Evolutionary conservation across 37 sponge, comb jelly and placozoan genomes (phyloP).

Genomic region (Geodia barretti): DNA sequence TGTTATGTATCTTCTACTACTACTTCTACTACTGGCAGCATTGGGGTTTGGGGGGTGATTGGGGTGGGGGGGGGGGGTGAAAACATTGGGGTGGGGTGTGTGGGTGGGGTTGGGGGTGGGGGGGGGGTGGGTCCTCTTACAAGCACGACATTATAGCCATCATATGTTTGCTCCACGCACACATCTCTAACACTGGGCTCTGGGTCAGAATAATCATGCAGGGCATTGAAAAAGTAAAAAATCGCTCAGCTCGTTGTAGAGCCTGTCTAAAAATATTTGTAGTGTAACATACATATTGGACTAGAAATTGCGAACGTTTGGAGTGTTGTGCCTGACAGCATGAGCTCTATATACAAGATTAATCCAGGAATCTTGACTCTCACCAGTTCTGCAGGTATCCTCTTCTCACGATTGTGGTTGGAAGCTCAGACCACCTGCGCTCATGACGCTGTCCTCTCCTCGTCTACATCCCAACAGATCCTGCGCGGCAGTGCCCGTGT

Average conservation of each 20-base stretch:
- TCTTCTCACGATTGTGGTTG: slow-evolving; percentile 93
- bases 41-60: too few species aligned
- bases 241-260: too few species aligned
- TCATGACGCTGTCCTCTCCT: slow-evolving; percentile 67
- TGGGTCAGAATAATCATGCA: neutral
- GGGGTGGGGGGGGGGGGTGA: too few species aligned
- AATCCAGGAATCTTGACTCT: too few species aligned
- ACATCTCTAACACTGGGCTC: slow-evolving; percentile 96
- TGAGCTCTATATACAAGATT: too few species aligned
- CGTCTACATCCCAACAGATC: slow-evolving; percentile 94
- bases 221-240: neutral
- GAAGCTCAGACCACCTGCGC: slow-evolving; percentile 66
- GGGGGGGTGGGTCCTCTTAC: slow-evolving; percentile 22
- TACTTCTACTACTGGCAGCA: too few species aligned
- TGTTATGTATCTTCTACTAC: too few species aligned
- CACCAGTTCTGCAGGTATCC: slow-evolving; percentile 76
- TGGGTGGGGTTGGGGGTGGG: too few species aligned
- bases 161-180: slow-evolving; percentile 98
- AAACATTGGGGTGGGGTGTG: too few species aligned
- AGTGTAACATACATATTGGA: neutral
- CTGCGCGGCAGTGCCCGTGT: slow-evolving; percentile 90
- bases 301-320: neutral
- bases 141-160: slow-evolving; percentile 73
- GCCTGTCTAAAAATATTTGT: neutral
- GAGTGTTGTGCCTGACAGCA: neutral